Base-by-base conservation (phyloP, 1,140 invertebrate species). In the Drosophila mojavensis region DNA sequence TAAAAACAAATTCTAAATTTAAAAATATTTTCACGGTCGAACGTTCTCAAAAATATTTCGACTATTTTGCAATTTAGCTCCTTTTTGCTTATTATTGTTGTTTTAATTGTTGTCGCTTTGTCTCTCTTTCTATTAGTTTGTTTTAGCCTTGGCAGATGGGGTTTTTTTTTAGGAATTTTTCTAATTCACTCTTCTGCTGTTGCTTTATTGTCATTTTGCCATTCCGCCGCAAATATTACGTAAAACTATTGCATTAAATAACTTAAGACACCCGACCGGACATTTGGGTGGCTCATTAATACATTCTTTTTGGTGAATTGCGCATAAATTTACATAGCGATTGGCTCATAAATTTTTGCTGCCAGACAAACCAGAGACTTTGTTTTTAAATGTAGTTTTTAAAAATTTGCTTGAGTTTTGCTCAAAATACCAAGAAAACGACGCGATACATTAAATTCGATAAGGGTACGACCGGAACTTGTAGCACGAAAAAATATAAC, bases 1-100 rank as follows among this genome's bases (percentile, higher is more conserved):
- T 70, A 75, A 75, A 78, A 66, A 60, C 69, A 73, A 81, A 77
- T 61, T 81, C 81, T 85, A 85, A 86, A 81, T 75, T 86, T 85
- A 85, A 85, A 64, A 71, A 63, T 78, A 65, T 85, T 60, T 85
- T 74, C 81, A 86, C 74, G 81, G 81, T 85, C 81, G 70, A 62
- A 30, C 36, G 68, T 65, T 71, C 59, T 53, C 71, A 76, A 83
- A 58, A 79, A 43, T 72, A 51, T 70, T 70, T 84, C 81, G 78
- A 71, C 58, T 62, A 64, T 78, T 39, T 78, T 67, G 69, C 71
- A 36, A 70, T 75, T 74, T 68, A 24, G 48, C 62, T 66, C 55
- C n/a, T 62, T 50, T 55, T 74, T 24, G 39, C 65, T 58, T 61
- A 39, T 78, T 55, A 5, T 47, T 47, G 3, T 47, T 24, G 39